phyloP scores from a whole-genome alignment of 2,113 vertebrate genomes.

The Stictonetta naevosa region DNA sequence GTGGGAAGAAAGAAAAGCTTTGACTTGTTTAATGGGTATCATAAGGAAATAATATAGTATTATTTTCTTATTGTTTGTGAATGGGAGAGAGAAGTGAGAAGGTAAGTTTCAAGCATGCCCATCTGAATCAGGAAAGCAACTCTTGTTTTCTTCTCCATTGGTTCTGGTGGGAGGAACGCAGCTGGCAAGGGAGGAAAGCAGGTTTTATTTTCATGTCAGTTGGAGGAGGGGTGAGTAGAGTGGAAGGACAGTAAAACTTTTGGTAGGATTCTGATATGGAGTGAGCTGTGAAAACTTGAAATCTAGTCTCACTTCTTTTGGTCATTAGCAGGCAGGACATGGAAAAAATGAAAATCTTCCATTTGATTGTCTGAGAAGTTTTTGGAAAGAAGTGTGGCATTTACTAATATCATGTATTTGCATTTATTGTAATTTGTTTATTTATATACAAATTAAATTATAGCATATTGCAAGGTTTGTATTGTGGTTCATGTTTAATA shows the following conservation, averaged over 20 bases:
- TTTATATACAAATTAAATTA: not conserved
- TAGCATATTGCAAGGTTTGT: not conserved
- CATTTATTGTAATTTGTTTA: not conserved
- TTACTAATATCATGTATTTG: not conserved
- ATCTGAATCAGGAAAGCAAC: not conserved
- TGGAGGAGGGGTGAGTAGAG: not conserved
- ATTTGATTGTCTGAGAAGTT: not conserved
- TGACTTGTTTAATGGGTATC: not conserved
- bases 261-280: not conserved
- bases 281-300: not conserved
- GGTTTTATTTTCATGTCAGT: not conserved
- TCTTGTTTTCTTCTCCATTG: not conserved
- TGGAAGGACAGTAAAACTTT: not conserved
- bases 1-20: not conserved
- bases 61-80: not conserved
- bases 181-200: not conserved
- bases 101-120: not conserved
- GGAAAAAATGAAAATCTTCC: not conserved
- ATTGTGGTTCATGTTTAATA: not conserved
- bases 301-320: not conserved
- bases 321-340: not conserved
- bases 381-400: not conserved
- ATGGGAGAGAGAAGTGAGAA: not conserved
- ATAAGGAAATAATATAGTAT: not conserved
- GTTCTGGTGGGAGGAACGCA: not conserved